Conservation (phyloP, 2,113 vertebrate genomes). For the Xiphophorus couchianus region DNA sequence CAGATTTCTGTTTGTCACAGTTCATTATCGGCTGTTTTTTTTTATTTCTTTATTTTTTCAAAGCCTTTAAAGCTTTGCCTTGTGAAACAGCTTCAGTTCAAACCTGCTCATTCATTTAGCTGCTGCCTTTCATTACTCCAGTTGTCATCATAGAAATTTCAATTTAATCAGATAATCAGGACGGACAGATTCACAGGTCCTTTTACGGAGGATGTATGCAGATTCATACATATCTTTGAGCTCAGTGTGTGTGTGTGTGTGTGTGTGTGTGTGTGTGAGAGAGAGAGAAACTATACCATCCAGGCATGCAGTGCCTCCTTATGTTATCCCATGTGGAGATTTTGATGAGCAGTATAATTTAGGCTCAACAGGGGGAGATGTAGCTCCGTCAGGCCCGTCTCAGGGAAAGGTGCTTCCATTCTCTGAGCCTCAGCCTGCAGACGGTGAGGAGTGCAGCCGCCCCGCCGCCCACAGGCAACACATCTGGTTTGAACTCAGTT, state of each 20-base stretch:
- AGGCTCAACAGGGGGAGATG: constrained; percentile 73
- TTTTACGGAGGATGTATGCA: background rate
- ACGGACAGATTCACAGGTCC: background rate
- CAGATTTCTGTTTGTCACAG: background rate
- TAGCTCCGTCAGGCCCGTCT: constrained; percentile 43
- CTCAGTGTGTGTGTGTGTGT: background rate
- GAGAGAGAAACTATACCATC: background rate
- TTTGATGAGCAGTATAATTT: constrained; percentile 48
- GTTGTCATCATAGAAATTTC: background rate
- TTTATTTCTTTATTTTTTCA: background rate
- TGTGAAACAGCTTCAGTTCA: background rate
- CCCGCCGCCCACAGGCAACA: constrained; percentile 39
- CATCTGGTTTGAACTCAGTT: constrained; percentile 54
- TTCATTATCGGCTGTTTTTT: background rate
- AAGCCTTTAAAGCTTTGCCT: background rate
- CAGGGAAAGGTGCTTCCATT: constrained; percentile 2
- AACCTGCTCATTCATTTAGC: background rate
- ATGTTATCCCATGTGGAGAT: constrained; percentile 10
- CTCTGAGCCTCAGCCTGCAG: constrained; percentile 9
- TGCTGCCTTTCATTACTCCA: background rate
- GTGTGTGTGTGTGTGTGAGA: too few relatives aligned
- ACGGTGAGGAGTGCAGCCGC: constrained; percentile 26
- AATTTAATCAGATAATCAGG: background rate
- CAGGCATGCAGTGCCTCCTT: background rate
- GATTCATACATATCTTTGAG: background rate